These are phyloP conservation scores for Tenebrosternarchus preto DNA, from an alignment of 2,113 vertebrate species.

Conservation along the genomic window DNA sequence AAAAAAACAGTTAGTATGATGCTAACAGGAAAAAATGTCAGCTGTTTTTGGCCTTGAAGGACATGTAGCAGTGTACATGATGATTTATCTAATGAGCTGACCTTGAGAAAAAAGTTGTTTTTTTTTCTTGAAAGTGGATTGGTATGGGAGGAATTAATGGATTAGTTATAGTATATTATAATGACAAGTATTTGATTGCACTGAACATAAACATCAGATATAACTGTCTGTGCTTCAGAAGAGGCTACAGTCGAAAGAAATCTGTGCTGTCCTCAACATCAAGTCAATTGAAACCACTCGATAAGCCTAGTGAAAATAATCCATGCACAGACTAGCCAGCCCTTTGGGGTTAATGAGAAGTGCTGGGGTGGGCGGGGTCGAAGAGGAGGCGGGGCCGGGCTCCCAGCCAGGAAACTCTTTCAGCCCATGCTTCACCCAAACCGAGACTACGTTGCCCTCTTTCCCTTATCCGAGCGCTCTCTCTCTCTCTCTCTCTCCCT, in stretches of 20 bases:
- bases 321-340: constrained; percentile 35
- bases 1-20: neutral
- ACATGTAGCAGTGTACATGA: neutral
- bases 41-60: constrained; percentile 9
- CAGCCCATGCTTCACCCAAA: neutral
- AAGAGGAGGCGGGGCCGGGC: constrained; percentile 35
- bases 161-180: neutral
- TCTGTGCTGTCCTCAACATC: constrained; percentile 12
- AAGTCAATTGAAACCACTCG: constrained; percentile 29
- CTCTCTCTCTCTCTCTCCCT: constrained; percentile 37
- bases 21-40: constrained; percentile 4
- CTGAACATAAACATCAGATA: constrained; percentile 18
- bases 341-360: constrained; percentile 60
- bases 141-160: neutral
- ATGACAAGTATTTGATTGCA: neutral
- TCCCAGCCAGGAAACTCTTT: constrained; percentile 28
- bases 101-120: neutral
- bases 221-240: neutral
- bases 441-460: neutral
- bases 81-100: constrained; percentile 30
- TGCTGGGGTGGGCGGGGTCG: constrained; percentile 66
- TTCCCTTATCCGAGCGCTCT: constrained; percentile 8
- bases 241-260: neutral
- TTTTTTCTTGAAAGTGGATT: neutral
- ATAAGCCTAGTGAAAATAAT: constrained; percentile 43